A percentile compares a stretch with the other conserved stretches of the same genome.
Evolutionary conservation across 2,113 vertebrate genomes (phyloP).

Genomic region (Chauna torquata): DNA sequence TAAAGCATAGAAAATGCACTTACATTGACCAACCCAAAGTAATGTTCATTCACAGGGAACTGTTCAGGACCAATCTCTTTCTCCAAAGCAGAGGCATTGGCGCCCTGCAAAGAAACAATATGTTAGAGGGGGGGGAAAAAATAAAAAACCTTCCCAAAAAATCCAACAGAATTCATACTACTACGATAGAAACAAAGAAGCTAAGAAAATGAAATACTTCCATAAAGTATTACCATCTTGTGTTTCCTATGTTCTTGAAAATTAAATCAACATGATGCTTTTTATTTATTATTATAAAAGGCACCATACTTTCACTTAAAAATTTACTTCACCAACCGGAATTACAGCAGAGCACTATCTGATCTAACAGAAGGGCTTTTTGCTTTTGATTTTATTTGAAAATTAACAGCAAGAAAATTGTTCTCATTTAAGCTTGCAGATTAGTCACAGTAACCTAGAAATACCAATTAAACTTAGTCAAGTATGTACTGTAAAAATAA

Average conservation of each 20-base stretch:
- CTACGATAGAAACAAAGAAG: background rate
- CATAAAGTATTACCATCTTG: background rate
- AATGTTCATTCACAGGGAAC: slow-evolving; percentile 94
- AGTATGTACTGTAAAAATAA: background rate
- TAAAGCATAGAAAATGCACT: slow-evolving; percentile 59
- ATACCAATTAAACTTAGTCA: background rate
- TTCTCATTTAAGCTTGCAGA: background rate
- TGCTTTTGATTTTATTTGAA: background rate
- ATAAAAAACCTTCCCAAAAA: background rate
- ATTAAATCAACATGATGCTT: background rate
- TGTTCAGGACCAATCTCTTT: slow-evolving; percentile 97
- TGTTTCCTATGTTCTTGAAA: background rate
- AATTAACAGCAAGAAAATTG: background rate
- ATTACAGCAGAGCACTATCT: background rate
- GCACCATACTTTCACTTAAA: background rate
- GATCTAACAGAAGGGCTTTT: background rate
- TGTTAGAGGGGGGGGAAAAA: background rate
- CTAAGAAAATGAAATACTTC: background rate
- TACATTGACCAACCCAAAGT: slow-evolving; percentile 93
- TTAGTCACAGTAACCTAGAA: background rate
- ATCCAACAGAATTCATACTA: background rate
- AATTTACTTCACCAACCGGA: background rate
- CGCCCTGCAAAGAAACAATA: slow-evolving; percentile 78
- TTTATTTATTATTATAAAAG: background rate
- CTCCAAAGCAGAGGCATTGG: slow-evolving; percentile 97